phyloP scores from a whole-genome alignment of 1,140 invertebrate species.

The Rhagoletis zephyria region DNA sequence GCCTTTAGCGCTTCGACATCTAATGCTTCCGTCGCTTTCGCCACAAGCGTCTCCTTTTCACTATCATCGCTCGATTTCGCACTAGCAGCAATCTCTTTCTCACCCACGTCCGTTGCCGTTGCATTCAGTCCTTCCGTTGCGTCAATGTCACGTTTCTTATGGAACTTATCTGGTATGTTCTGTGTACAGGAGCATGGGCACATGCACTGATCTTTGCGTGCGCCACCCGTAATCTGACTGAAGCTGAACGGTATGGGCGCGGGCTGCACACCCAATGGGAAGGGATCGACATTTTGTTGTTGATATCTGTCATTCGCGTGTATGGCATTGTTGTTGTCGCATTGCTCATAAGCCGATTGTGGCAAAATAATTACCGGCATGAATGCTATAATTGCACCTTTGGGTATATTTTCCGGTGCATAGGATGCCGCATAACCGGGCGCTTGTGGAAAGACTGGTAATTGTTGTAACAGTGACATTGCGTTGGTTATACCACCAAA shows the following conservation, averaged over 20 bases:
- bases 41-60: not conserved
- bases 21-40: not conserved
- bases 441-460: conserved; percentile 69
- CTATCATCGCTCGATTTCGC: not conserved
- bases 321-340: conserved; percentile 54
- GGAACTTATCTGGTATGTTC: conserved; percentile 63
- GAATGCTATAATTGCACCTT: conserved; percentile 75
- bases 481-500: conserved; percentile 71
- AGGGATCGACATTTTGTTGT: conserved; percentile 64
- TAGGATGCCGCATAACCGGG: conserved; percentile 69
- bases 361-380: conserved; percentile 78
- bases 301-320: not conserved
- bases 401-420: conserved; percentile 73
- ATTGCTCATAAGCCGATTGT: conserved; percentile 70
- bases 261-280: conserved; percentile 69
- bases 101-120: not conserved
- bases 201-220: conserved; percentile 70
- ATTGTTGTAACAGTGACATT: conserved; percentile 70
- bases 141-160: conserved; percentile 65
- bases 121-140: conserved; percentile 1
- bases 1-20: conserved; percentile 55
- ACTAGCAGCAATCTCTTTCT: not conserved
- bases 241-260: conserved; percentile 63
- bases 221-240: conserved; percentile 65
- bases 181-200: conserved; percentile 72